phyloP scores from a whole-genome alignment of 2,888 invertebrate genomes.

The Blomia tropicalis region DNA sequence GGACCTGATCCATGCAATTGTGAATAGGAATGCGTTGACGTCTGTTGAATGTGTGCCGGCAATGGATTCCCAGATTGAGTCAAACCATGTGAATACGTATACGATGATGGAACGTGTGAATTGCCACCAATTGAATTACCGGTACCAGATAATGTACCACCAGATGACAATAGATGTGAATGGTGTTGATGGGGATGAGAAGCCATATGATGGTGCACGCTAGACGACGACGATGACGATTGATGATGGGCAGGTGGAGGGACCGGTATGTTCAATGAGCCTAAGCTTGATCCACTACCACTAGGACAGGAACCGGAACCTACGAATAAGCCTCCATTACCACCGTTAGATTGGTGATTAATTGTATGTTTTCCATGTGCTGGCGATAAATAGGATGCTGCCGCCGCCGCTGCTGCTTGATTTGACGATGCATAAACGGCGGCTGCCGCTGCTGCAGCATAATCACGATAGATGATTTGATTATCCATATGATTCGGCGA shows the following conservation, averaged over 20 bases:
- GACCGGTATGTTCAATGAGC: conserved; percentile 30
- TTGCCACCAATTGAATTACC: neutral
- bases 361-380: conserved; percentile 34
- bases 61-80: conserved; percentile 48
- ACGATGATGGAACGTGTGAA: neutral
- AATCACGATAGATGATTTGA: conserved; percentile 6
- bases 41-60: conserved; percentile 58
- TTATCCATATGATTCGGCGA: conserved; percentile 21
- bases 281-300: neutral
- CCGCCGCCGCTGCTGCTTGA: conserved; percentile 42
- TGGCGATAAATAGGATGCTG: conserved; percentile 32
- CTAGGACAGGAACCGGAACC: neutral
- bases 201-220: neutral
- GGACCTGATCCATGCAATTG: conserved; percentile 6
- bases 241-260: conserved; percentile 66
- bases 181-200: no score
- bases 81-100: neutral
- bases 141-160: neutral
- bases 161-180: neutral
- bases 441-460: conserved; percentile 37
- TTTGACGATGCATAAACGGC: conserved; percentile 47
- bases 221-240: neutral
- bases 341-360: conserved; percentile 39
- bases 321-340: conserved; percentile 38
- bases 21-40: conserved; percentile 26